Evolutionary conservation across 2,888 invertebrate genomes (phyloP).

Genomic region (Frankliniella fusca): DNA sequence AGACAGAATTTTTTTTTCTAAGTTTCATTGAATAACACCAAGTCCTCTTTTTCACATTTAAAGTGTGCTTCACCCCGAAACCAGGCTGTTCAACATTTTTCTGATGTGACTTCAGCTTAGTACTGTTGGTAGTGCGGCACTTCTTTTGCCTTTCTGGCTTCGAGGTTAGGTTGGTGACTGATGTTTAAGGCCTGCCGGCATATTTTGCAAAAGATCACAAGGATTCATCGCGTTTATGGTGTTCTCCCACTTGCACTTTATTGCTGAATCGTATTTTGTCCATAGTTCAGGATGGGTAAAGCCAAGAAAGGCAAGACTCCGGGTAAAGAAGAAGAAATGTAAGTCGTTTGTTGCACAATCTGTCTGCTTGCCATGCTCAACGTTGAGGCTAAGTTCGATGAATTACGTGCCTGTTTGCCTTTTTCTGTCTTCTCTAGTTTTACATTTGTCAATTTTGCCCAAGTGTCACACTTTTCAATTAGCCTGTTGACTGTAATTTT

Average conservation of each 20-base stretch:
- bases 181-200: constrained; percentile 1
- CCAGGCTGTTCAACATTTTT: no score
- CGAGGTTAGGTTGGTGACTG: constrained; percentile 3
- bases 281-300: constrained; percentile 56
- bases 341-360: constrained; percentile 38
- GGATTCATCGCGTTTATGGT: background rate
- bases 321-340: constrained; percentile 62
- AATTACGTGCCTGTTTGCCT: constrained; percentile 28
- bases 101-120: no score
- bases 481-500: background rate
- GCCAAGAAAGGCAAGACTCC: constrained; percentile 78
- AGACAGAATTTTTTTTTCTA: no score
- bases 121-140: background rate
- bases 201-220: background rate
- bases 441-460: background rate
- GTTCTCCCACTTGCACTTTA: background rate
- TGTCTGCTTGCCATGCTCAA: constrained; percentile 33
- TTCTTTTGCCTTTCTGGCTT: background rate
- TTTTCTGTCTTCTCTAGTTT: constrained; percentile 27
- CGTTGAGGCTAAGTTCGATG: constrained; percentile 34
- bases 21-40: no score
- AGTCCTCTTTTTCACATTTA: no score
- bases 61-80: no score
- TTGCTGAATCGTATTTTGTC: background rate
- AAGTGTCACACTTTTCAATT: background rate